Conservation (phyloP, 2,888 invertebrate species). For the Melanophora roralis region DNA sequence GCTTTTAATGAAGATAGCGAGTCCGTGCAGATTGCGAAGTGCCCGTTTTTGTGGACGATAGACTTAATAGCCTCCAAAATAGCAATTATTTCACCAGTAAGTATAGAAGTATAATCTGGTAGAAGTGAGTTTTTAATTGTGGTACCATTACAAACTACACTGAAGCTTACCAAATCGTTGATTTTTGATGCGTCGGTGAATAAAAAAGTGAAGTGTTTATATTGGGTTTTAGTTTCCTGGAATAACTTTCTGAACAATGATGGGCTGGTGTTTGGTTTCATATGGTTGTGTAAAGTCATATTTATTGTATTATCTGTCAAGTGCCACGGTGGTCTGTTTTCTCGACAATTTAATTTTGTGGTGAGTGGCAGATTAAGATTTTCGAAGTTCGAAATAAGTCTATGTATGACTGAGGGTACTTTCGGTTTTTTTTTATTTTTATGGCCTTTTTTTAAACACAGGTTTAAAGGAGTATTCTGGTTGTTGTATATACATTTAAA, state of each 20-base stretch:
- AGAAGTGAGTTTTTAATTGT: neutral
- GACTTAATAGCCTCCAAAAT: conserved; percentile 4
- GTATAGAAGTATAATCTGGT: neutral
- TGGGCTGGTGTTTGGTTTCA: neutral
- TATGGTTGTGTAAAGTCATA: neutral
- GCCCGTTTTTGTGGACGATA: neutral
- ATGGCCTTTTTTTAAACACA: neutral
- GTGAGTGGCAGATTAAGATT: neutral
- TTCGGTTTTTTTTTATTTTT: neutral
- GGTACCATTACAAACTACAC: neutral
- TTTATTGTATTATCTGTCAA: neutral
- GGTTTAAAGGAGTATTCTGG: neutral
- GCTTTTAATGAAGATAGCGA: neutral
- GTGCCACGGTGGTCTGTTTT: neutral
- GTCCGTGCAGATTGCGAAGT: neutral
- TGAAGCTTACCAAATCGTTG: neutral
- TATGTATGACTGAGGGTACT: neutral
- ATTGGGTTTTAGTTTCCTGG: neutral
- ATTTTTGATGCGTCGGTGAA: neutral
- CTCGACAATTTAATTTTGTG: neutral
- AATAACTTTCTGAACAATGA: neutral
- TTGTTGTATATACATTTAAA: neutral
- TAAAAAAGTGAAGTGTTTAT: neutral
- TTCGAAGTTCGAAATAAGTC: neutral
- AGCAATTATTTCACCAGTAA: neutral